These are phyloP conservation scores for Drosophila peninsularis DNA, from an alignment of 2,888 invertebrate genomes.

Conservation along the genomic window DNA sequence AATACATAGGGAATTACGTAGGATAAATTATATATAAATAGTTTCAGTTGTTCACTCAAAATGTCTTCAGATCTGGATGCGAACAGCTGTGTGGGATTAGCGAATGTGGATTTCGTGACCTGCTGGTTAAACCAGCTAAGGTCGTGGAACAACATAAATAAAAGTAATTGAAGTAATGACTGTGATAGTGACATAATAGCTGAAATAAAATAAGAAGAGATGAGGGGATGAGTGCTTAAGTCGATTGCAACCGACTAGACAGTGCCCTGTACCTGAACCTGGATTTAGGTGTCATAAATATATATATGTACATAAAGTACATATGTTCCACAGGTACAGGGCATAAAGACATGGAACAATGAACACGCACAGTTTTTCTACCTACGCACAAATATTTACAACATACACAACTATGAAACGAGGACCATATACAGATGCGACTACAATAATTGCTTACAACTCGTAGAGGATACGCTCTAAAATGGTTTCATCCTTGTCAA, in stretches of 20 bases:
- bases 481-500: conserved; percentile 48
- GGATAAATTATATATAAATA: conserved; percentile 14
- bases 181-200: neutral
- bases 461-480: conserved; percentile 64
- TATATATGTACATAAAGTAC: neutral
- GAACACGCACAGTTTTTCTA: conserved; percentile 9
- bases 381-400: conserved; percentile 16
- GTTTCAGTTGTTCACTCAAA: conserved; percentile 11
- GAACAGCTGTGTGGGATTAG: neutral
- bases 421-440: conserved; percentile 9
- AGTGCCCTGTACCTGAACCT: conserved; percentile 25
- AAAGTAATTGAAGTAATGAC: neutral
- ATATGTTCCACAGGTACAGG: conserved; percentile 12
- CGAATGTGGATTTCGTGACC: neutral
- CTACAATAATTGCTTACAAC: conserved; percentile 51
- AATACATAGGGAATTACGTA: conserved; percentile 2
- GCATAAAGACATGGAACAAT: conserved; percentile 1
- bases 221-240: conserved; percentile 13
- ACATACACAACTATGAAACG: conserved; percentile 13
- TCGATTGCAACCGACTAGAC: conserved; percentile 19
- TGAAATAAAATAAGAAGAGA: conserved; percentile 6
- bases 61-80: neutral
- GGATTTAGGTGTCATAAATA: neutral
- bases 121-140: conserved; percentile 7
- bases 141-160: neutral